Evolutionary conservation across 1,140 invertebrate genomes (phyloP).

Genomic region (Chrysopa pallens): DNA sequence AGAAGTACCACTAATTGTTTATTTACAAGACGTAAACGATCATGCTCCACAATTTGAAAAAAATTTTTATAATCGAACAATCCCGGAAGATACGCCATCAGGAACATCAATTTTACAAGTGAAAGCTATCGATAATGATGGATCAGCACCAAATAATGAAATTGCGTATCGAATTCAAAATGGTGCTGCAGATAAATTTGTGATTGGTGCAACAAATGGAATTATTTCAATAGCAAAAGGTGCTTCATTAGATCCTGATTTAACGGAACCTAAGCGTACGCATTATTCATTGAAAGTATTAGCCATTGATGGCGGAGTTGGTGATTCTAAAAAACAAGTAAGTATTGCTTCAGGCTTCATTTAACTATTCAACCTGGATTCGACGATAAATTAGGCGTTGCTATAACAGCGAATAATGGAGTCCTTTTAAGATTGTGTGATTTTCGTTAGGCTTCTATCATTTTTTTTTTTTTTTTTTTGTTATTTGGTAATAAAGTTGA

Average conservation of each 20-base stretch:
- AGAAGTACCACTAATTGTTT: conserved; percentile 56
- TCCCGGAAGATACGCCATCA: conserved; percentile 64
- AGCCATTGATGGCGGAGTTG: conserved; percentile 75
- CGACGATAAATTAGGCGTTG: no score
- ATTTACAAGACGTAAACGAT: conserved; percentile 78
- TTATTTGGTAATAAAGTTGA: no score
- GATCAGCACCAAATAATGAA: conserved; percentile 69
- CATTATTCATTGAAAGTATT: conserved; percentile 47
- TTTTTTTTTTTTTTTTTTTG: no score
- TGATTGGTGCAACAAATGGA: conserved; percentile 66
- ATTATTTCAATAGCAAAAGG: conserved; percentile 70
- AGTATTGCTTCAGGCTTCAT: no score
- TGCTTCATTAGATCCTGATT: conserved; percentile 75
- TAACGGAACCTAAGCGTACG: conserved; percentile 53
- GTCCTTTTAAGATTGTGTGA: no score
- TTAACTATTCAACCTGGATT: no score
- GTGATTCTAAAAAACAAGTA: conserved; percentile 29
- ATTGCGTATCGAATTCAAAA: conserved; percentile 74
- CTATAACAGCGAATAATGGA: no score
- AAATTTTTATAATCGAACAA: conserved; percentile 48
- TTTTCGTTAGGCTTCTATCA: no score
- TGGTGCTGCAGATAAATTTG: conserved; percentile 83
- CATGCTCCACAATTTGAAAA: conserved; percentile 65
- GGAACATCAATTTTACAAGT: conserved; percentile 67
- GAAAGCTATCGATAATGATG: conserved; percentile 65